These are phyloP conservation scores for Tethea ocularis DNA, from an alignment of 2,888 invertebrate genomes.

Conservation along the genomic window DNA sequence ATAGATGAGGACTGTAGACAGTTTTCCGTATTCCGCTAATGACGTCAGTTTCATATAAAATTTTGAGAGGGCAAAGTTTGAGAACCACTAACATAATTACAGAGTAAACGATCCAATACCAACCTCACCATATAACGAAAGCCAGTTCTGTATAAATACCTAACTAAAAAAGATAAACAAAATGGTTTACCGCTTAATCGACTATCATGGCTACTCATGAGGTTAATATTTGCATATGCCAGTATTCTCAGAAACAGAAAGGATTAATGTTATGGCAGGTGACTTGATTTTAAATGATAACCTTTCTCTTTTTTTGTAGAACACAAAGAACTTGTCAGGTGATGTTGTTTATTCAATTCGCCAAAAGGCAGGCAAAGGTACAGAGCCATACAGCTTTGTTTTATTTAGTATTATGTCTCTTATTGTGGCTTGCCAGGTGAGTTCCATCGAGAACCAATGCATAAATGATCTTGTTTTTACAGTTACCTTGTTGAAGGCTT, in stretches of 20 bases:
- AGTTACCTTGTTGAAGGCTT: too few relatives aligned
- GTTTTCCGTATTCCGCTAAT: too few relatives aligned
- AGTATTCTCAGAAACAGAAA: neutral
- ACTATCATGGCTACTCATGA: neutral
- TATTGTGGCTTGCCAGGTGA: too few relatives aligned
- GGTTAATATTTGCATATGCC: conserved; percentile 1
- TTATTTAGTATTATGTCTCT: too few relatives aligned
- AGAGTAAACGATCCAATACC: conserved; percentile 8
- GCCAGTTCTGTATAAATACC: conserved; percentile 2
- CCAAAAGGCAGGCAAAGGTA: too few relatives aligned
- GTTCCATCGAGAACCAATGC: too few relatives aligned
- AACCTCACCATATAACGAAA: conserved; percentile 2
- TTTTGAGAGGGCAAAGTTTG: neutral
- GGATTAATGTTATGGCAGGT: neutral
- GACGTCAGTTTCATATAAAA: neutral
- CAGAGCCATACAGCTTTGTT: too few relatives aligned
- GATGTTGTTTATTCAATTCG: too few relatives aligned
- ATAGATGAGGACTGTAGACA: too few relatives aligned
- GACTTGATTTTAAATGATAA: neutral
- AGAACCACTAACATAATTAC: neutral
- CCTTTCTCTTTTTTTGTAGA: too few relatives aligned
- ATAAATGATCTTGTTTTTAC: too few relatives aligned
- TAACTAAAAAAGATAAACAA: neutral
- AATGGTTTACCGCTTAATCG: neutral
- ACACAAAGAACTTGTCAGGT: too few relatives aligned